Evolutionary conservation across 2,797 vertebrate genomes (phyloP).

Genomic region (Cyclura pinguis): DNA sequence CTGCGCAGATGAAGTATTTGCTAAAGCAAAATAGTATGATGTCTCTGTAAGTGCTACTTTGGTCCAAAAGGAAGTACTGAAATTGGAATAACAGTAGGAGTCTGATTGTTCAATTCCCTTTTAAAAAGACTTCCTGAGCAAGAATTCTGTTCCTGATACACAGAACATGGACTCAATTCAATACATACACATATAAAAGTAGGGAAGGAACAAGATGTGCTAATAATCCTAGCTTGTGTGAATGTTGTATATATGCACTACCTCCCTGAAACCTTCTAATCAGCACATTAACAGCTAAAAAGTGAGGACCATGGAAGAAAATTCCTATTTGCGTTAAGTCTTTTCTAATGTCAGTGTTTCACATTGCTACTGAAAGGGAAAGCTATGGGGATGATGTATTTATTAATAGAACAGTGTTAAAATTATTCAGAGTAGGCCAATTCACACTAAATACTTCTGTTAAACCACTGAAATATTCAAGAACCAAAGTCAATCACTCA

Average conservation of each 20-base stretch:
- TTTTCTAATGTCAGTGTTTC: background rate
- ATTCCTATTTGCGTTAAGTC: background rate
- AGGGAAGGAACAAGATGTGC: background rate
- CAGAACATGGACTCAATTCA: background rate
- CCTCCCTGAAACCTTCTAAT: background rate
- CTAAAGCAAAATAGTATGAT: background rate
- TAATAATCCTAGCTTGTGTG: background rate
- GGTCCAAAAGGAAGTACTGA: background rate
- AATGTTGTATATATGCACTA: background rate
- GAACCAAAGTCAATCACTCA: conserved; percentile 7
- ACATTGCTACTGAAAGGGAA: background rate
- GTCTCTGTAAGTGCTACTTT: background rate
- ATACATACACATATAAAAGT: background rate
- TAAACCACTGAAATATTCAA: conserved; percentile 32
- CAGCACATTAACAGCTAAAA: background rate
- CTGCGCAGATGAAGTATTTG: background rate
- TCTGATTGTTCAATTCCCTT: background rate
- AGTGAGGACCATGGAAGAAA: background rate
- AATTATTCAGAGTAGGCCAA: background rate
- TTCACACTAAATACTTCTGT: rapidly evolving
- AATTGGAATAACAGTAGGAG: too few species aligned
- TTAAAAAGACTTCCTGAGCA: background rate
- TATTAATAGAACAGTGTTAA: background rate
- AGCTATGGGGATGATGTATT: background rate
- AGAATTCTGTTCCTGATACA: background rate